phyloP scores from a whole-genome alignment of 2,797 vertebrate genomes.

The Mus caroli region DNA sequence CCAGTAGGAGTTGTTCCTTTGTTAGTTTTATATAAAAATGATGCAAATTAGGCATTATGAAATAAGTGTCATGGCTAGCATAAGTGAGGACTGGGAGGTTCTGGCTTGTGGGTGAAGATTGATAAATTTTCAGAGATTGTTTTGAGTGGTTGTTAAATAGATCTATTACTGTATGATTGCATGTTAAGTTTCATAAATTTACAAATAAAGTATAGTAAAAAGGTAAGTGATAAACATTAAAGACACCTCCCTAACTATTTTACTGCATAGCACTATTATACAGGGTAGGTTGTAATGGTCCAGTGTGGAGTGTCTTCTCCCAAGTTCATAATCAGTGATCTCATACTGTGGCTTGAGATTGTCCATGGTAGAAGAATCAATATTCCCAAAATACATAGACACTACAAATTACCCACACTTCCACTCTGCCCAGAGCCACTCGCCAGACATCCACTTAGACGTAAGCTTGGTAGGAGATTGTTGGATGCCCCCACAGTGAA shows the following conservation, averaged over 20 bases:
- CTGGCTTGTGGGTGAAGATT: neutral
- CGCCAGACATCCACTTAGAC: neutral
- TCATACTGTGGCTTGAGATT: neutral
- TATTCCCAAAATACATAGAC: neutral
- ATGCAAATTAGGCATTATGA: neutral
- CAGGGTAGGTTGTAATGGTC: no score
- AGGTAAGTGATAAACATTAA: neutral
- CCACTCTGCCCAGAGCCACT: neutral
- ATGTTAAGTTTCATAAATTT: neutral
- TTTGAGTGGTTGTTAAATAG: neutral
- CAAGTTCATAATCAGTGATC: neutral
- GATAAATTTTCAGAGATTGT: slow-evolving; percentile 7
- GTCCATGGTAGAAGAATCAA: neutral
- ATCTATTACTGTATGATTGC: neutral
- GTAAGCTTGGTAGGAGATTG: neutral
- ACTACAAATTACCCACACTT: neutral
- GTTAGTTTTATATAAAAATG: neutral
- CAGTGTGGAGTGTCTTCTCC: neutral
- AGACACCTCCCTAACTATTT: neutral
- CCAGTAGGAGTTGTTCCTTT: neutral
- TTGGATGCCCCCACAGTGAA: neutral
- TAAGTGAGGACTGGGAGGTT: neutral
- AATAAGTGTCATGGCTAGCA: neutral
- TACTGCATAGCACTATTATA: neutral
- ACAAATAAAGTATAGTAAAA: neutral